These are phyloP conservation scores for Tigriopus californicus DNA, from an alignment of 2,888 invertebrate genomes.

Conservation along the genomic window DNA sequence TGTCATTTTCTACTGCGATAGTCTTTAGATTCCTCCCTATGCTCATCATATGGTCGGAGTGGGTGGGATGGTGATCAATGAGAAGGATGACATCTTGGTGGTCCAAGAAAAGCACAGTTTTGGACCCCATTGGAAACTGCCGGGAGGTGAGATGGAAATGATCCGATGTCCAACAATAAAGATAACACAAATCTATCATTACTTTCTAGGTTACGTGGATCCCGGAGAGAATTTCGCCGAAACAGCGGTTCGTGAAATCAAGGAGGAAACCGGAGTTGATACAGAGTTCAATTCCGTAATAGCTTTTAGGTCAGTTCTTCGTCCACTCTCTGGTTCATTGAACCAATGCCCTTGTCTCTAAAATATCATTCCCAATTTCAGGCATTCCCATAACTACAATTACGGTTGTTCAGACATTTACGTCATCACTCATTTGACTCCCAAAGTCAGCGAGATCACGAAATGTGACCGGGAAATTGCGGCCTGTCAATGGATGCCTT, in stretches of 20 bases:
- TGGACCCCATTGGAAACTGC: slow-evolving; percentile 59
- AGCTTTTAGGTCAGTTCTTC: slow-evolving; percentile 20
- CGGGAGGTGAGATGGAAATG: slow-evolving; percentile 39
- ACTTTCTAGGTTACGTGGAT: slow-evolving; percentile 46
- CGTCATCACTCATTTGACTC: slow-evolving; percentile 47
- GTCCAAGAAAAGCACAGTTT: slow-evolving; percentile 49
- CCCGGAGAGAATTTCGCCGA: slow-evolving; percentile 63
- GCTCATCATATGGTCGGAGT: slow-evolving; percentile 65
- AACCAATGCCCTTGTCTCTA: too few relatives aligned
- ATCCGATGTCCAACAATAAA: too few relatives aligned
- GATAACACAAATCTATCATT: too few relatives aligned
- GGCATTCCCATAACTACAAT: slow-evolving; percentile 54
- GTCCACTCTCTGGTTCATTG: too few relatives aligned
- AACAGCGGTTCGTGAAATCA: slow-evolving; percentile 65
- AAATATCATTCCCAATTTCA: too few relatives aligned
- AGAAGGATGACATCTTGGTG: slow-evolving; percentile 52
- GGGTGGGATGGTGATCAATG: slow-evolving; percentile 65
- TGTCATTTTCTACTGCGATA: too few relatives aligned
- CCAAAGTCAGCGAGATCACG: slow-evolving; percentile 40
- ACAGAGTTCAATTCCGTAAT: slow-evolving; percentile 55
- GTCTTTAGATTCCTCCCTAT: slow-evolving; percentile 38
- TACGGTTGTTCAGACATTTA: slow-evolving; percentile 76
- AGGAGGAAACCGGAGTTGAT: slow-evolving; percentile 70
- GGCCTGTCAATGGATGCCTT: slow-evolving; percentile 60
- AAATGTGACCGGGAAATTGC: slow-evolving; percentile 58